These are phyloP conservation scores for Microctenopoma lineatum DNA, from an alignment of 2,797 vertebrate genomes.

Conservation along the genomic window DNA sequence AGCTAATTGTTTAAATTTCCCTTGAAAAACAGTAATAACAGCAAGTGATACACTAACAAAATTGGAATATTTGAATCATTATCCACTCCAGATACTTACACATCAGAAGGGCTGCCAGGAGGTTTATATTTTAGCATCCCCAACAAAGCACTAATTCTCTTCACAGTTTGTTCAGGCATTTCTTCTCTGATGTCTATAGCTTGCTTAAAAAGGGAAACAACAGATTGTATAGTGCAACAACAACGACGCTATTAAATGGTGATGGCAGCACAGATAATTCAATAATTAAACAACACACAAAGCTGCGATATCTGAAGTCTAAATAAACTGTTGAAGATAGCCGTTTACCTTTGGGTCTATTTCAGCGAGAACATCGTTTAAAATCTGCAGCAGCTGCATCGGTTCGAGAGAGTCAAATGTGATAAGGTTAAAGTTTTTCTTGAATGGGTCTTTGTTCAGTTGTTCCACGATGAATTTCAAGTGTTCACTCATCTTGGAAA, in stretches of 20 bases:
- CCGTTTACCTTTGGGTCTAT: conserved; percentile 93
- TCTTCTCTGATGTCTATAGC: conserved; percentile 95
- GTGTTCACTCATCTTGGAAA: conserved; percentile 90
- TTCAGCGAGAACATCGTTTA: conserved; percentile 94
- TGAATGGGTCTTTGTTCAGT: conserved; percentile 95
- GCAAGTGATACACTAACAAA: neutral
- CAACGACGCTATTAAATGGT: neutral
- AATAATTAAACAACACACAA: neutral
- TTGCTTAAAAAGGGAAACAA: conserved; percentile 83
- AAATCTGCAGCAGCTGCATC: conserved; percentile 92
- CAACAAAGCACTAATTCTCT: conserved; percentile 91
- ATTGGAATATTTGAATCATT: neutral
- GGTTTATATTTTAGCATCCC: conserved; percentile 96
- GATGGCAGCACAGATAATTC: neutral
- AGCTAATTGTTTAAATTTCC: neutral
- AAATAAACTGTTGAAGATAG: neutral
- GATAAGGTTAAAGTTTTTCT: conserved; percentile 94
- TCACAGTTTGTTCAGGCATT: conserved; percentile 94
- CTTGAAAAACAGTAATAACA: neutral
- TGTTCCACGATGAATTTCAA: conserved; percentile 95
- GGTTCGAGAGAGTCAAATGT: conserved; percentile 96
- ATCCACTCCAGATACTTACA: conserved; percentile 82
- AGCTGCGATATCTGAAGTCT: neutral
- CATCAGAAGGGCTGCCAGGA: conserved; percentile 86
- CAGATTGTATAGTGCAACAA: neutral